Conservation (phyloP, 64 coral and sea anemone species). For the Dendronephthya gigantea region DNA sequence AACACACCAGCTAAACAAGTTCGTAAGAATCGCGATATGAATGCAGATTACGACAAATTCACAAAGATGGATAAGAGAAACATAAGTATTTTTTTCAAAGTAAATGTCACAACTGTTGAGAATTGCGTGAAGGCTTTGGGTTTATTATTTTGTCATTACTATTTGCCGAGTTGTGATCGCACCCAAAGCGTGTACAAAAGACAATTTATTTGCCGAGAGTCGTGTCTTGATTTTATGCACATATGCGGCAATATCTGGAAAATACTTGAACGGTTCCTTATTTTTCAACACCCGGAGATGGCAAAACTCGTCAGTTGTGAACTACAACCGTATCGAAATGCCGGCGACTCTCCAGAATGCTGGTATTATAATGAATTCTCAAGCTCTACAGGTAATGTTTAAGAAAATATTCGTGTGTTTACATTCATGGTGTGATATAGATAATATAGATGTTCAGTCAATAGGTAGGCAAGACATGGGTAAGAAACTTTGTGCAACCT, state of each 20-base stretch:
- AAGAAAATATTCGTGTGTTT: too few species aligned
- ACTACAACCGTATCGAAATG: background rate
- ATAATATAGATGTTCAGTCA: too few species aligned
- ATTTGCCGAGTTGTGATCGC: background rate
- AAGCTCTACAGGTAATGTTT: too few species aligned
- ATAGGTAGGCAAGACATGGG: too few species aligned
- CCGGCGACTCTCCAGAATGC: too few species aligned
- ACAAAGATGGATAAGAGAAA: background rate
- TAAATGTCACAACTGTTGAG: background rate
- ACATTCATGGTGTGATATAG: too few species aligned
- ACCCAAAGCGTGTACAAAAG: background rate
- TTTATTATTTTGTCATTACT: background rate
- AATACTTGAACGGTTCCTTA: background rate
- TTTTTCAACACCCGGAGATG: background rate
- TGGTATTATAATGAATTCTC: too few species aligned
- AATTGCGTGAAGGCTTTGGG: background rate
- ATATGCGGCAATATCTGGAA: background rate
- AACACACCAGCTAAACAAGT: background rate
- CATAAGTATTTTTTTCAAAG: background rate
- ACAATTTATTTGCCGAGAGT: background rate
- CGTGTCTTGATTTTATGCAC: background rate
- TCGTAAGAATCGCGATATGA: background rate
- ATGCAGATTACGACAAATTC: background rate
- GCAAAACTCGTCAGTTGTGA: background rate
- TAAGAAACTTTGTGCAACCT: too few species aligned